A percentile compares a stretch with the other conserved stretches of the same genome.
Evolutionary conservation across 2,113 vertebrate genomes (phyloP).

Genomic region (Physeter macrocephalus): DNA sequence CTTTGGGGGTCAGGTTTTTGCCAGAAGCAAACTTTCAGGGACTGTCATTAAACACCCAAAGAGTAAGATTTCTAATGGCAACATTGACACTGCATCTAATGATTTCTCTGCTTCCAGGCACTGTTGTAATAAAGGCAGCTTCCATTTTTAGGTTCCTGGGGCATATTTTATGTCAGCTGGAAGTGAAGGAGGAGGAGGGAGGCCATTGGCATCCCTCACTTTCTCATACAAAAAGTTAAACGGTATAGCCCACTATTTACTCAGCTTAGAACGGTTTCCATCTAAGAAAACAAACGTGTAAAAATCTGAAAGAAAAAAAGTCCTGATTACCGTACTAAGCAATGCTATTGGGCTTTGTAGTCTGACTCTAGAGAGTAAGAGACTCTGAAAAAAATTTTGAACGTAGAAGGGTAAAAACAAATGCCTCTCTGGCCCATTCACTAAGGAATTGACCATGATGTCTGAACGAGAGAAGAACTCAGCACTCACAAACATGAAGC

Average conservation of each 20-base stretch:
- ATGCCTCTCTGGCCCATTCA: neutral
- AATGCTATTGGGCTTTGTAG: neutral
- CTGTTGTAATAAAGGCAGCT: slow-evolving; percentile 40
- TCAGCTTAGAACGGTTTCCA: slow-evolving; percentile 10
- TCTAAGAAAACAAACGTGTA: slow-evolving; percentile 26
- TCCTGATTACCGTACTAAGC: slow-evolving; percentile 2
- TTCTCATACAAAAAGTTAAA: slow-evolving; percentile 25
- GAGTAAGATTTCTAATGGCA: slow-evolving; percentile 52
- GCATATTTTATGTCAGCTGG: neutral
- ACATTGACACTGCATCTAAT: neutral
- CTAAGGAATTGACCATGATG: neutral
- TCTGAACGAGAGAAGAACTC: neutral
- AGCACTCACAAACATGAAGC: neutral
- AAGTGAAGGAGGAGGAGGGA: neutral
- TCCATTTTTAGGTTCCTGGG: slow-evolving; percentile 62
- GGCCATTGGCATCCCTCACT: neutral
- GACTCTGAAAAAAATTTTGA: neutral
- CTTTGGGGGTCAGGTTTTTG: slow-evolving; percentile 35
- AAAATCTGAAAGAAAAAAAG: slow-evolving; percentile 43
- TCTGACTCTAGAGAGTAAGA: neutral
- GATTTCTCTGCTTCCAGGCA: slow-evolving; percentile 18
- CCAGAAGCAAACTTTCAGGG: slow-evolving; percentile 50
- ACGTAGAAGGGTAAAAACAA: neutral
- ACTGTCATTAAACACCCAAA: slow-evolving; percentile 28
- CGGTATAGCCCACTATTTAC: neutral